These are phyloP conservation scores for Meda fulgida DNA, from an alignment of 2,797 vertebrate species.

Conservation along the genomic window DNA sequence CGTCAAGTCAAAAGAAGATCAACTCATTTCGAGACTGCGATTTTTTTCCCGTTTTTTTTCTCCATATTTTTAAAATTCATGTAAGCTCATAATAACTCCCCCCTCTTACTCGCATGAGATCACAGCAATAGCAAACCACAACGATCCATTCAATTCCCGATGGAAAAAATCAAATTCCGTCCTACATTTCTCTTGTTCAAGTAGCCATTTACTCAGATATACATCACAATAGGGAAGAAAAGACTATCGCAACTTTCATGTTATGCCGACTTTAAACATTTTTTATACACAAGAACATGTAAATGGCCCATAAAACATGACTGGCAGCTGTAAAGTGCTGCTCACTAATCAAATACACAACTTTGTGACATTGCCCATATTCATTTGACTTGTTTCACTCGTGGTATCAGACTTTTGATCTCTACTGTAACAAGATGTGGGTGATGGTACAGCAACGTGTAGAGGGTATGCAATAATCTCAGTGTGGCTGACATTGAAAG, in stretches of 20 bases:
- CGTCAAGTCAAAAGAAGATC: no score
- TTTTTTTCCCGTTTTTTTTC: no score
- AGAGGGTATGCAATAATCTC: no score
- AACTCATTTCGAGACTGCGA: no score
- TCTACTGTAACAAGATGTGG: no score
- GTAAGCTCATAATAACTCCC: no score
- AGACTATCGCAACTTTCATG: background rate
- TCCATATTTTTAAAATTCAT: no score
- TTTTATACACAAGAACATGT: background rate
- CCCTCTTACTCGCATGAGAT: no score
- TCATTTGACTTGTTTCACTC: background rate
- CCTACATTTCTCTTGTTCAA: background rate
- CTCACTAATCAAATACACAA: background rate
- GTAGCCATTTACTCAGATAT: background rate
- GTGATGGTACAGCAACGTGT: no score
- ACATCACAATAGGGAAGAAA: background rate
- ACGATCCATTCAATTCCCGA: no score
- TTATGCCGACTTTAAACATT: background rate
- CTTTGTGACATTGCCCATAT: background rate
- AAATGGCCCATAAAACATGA: background rate
- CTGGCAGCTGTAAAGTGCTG: background rate
- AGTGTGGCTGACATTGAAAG: no score
- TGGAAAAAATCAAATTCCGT: background rate
- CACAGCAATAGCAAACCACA: no score
- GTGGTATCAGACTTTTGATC: background rate